phyloP scores from a whole-genome alignment of 2,888 invertebrate genomes.

The Hipparchia sbordonii region DNA sequence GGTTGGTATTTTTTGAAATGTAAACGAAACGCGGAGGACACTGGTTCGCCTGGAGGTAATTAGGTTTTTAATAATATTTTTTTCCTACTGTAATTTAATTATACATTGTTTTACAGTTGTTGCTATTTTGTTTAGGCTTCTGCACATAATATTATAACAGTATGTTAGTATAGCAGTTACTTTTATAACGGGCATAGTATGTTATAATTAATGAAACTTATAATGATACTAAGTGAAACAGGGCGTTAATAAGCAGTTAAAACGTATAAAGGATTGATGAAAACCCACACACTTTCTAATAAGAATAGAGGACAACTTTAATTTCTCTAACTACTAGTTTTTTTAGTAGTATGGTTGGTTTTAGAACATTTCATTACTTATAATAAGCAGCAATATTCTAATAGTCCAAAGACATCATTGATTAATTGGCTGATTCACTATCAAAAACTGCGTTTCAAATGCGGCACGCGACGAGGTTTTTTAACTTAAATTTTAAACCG shows the following conservation, averaged over 20 bases:
- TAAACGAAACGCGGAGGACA: no score
- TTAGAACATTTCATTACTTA: no score
- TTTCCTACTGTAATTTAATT: neutral
- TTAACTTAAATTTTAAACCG: no score
- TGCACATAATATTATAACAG: neutral
- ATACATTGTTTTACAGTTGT: neutral
- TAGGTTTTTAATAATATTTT: neutral
- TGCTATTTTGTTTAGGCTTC: neutral
- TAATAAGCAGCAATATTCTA: neutral
- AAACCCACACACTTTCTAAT: constrained; percentile 34
- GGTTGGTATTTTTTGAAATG: no score
- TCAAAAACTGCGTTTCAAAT: no score
- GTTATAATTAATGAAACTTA: constrained; percentile 46
- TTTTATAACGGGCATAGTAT: constrained; percentile 31
- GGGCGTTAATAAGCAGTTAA: constrained; percentile 50
- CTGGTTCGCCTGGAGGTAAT: neutral
- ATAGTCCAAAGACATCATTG: neutral
- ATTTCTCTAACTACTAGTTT: neutral
- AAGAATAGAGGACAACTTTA: constrained; percentile 18
- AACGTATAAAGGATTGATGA: constrained; percentile 40
- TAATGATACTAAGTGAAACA: constrained; percentile 41
- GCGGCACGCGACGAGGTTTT: no score
- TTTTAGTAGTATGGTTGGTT: neutral
- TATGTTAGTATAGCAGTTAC: constrained; percentile 10
- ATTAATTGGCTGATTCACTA: no score